Conservation (phyloP, 2,113 vertebrate species). For the Cheilinus undulatus region DNA sequence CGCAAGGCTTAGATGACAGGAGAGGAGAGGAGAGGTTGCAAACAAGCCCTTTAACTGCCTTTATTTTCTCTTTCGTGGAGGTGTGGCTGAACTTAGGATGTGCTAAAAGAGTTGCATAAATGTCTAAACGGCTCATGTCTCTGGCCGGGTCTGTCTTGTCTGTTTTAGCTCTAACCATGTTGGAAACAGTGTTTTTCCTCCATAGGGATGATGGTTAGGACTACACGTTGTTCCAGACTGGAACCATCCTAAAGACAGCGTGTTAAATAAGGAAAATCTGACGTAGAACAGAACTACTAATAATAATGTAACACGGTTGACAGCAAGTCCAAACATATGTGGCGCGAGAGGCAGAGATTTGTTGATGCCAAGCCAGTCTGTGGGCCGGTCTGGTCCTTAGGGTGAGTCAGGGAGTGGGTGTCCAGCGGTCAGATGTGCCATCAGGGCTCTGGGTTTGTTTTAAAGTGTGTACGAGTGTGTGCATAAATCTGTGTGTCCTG, state of each 20-base stretch:
- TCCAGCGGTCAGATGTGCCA: slow-evolving; percentile 60
- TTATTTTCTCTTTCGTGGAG: neutral
- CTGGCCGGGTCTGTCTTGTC: neutral
- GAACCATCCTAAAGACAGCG: slow-evolving; percentile 14
- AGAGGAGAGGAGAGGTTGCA: slow-evolving; percentile 26
- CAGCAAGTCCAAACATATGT: slow-evolving; percentile 34
- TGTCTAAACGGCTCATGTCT: neutral
- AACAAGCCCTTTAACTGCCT: slow-evolving; percentile 18
- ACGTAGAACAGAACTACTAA: slow-evolving; percentile 44
- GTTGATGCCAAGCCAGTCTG: slow-evolving; percentile 54
- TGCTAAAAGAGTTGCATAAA: slow-evolving; percentile 7
- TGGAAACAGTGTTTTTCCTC: too few relatives aligned
- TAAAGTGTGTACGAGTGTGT: slow-evolving; percentile 27
- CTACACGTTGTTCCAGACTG: neutral
- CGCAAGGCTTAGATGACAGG: slow-evolving; percentile 12
- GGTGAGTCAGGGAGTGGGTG: slow-evolving; percentile 74
- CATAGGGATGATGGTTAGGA: neutral
- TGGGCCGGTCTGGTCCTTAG: slow-evolving; percentile 65
- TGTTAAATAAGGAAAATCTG: slow-evolving; percentile 45
- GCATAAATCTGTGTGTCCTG: slow-evolving; percentile 24
- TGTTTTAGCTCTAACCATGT: neutral
- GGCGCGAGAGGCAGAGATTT: slow-evolving; percentile 34
- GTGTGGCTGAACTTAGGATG: neutral
- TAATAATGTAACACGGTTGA: slow-evolving; percentile 45
- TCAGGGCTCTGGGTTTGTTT: slow-evolving; percentile 25